Evolutionary conservation across 2,113 vertebrate genomes (phyloP), one percentile per base, ranked within the genome.

Genomic region (Lepisosteus osseus): DNA sequence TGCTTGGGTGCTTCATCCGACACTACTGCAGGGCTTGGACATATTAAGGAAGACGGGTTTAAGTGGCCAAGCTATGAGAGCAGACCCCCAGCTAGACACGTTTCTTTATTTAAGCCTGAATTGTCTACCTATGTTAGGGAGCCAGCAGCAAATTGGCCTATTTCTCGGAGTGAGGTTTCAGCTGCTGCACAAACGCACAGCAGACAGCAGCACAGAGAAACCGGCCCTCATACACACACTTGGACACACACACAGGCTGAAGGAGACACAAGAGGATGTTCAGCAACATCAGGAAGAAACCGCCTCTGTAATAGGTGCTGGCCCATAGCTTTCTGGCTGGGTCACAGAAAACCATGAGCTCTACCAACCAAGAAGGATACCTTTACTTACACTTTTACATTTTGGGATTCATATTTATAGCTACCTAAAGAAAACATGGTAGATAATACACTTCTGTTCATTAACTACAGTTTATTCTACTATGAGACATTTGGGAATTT

Each of bases 51-150:
- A 12, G 69, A 62, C 45, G 61, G 69, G 42, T 61, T 70, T 45
- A 70, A 62, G 57, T 61, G 40, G 59, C 55, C 69, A 15, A 11
- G 14, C 56, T 61, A 70, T 62, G 11, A 47, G 69, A 70, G 69
- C 14, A 70, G 69, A 62, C 57, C 69, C 56, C 17, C 6, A 54
- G 5, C n/a, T 29, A 61, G 69, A 61, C 69, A 70, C 54, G 68
- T 70, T 44, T 70, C 69, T 45, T 17, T 47, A 45, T 62, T 62
- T 45, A 61, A 7, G 44, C n/a, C 69, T 61, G 59, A 70, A 70
- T 61, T 61, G 44, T 12, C 8, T n/a, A 44, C 68, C 9, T 8
- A 40, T 44, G n/a, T 42, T 70, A 29, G 55, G 54, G 42, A 17
- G 69, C 7, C 57, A 44, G n/a, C 43, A 17, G 56, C 42, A 70